Conservation (phyloP, 2,797 vertebrate species). For the Hemitrygon akajei region DNA sequence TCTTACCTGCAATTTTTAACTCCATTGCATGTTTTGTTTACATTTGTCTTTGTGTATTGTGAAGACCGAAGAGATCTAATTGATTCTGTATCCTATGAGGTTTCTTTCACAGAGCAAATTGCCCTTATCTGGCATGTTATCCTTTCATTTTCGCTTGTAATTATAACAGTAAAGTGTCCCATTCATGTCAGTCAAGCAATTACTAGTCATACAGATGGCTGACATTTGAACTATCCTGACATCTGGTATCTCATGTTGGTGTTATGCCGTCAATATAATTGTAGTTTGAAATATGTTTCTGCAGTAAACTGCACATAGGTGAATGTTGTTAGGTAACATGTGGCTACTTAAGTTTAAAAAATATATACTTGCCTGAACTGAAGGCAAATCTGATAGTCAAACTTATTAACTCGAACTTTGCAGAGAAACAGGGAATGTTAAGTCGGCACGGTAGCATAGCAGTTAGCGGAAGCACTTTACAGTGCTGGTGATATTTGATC, state of each 20-base stretch:
- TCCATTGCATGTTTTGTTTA: background rate
- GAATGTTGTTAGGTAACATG: background rate
- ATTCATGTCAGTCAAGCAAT: background rate
- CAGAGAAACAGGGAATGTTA: background rate
- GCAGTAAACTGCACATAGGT: background rate
- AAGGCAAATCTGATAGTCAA: background rate
- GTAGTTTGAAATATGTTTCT: slow-evolving; percentile 19
- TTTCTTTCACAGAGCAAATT: background rate
- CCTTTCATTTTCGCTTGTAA: background rate
- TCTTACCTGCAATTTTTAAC: background rate
- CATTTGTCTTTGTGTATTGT: background rate
- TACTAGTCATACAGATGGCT: background rate
- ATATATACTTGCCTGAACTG: background rate
- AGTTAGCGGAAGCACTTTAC: no score
- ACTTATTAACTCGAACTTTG: background rate
- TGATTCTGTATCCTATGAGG: background rate
- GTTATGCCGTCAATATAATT: background rate
- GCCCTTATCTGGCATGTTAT: background rate
- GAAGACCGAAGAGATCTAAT: background rate
- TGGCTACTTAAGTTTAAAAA: background rate
- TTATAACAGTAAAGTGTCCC: background rate
- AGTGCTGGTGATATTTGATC: no score
- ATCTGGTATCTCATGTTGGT: background rate
- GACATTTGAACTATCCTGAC: background rate
- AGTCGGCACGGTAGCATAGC: no score